Percentiles rank a stretch among this genome's conserved stretches.
These are phyloP conservation scores for Xiphophorus maculatus DNA, from an alignment of 2,113 vertebrate species.

Conservation along the genomic window DNA sequence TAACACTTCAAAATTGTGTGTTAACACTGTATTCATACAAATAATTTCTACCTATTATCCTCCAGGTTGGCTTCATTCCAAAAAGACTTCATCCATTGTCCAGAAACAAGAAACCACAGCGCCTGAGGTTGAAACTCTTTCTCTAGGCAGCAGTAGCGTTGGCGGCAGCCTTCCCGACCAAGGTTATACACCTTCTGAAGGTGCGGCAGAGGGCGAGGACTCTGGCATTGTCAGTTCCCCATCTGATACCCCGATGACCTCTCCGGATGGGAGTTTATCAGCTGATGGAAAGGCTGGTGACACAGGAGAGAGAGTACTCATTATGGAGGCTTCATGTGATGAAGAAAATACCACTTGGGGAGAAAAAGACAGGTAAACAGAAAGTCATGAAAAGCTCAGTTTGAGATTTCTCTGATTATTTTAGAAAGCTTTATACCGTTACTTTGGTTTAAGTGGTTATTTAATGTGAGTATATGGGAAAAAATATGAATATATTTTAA, in stretches of 20 bases:
- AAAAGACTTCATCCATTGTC: constrained; percentile 46
- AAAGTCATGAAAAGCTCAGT: not conserved
- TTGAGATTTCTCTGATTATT: not conserved
- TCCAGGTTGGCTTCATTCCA: constrained; percentile 82
- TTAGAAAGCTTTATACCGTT: not conserved
- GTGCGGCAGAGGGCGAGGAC: constrained; percentile 87
- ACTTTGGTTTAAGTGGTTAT: not conserved
- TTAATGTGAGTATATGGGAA: too few species aligned
- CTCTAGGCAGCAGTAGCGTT: constrained; percentile 81
- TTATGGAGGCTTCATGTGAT: constrained; percentile 67
- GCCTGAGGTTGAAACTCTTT: constrained; percentile 81
- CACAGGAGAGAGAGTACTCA: constrained; percentile 35
- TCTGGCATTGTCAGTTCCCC: constrained; percentile 84
- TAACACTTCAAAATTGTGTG: constrained; percentile 7
- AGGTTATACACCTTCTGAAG: constrained; percentile 87
- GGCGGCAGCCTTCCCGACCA: constrained; percentile 78
- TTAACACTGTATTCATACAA: not conserved
- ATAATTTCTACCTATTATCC: constrained; percentile 26
- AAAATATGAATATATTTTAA: too few species aligned
- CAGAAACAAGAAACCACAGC: constrained; percentile 64
- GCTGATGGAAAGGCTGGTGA: constrained; percentile 40
- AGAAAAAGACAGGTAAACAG: constrained; percentile 73
- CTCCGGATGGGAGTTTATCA: constrained; percentile 78
- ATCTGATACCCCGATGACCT: constrained; percentile 83
- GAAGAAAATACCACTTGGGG: constrained; percentile 75